Evolutionary conservation across 2,113 vertebrate species (phyloP).

Genomic region (Zonotrichia leucophrys): DNA sequence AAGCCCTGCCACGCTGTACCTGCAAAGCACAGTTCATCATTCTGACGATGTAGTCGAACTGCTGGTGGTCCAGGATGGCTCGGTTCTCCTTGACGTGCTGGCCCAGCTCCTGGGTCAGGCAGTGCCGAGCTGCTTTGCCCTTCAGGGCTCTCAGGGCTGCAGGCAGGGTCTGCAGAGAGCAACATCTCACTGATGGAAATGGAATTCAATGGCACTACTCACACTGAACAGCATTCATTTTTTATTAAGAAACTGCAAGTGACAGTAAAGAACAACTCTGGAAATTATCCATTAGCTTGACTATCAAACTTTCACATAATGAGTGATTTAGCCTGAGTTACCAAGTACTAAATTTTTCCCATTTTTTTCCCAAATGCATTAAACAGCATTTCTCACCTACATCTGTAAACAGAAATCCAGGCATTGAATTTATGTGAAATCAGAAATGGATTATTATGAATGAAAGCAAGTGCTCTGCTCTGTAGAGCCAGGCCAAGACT

Average conservation of each 20-base stretch:
- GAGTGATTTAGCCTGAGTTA: background rate
- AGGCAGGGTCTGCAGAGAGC: constrained; percentile 84
- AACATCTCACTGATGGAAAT: background rate
- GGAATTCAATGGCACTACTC: background rate
- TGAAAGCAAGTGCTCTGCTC: background rate
- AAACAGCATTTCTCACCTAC: background rate
- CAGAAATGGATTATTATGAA: background rate
- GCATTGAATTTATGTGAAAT: background rate
- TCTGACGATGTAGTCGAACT: constrained; percentile 94
- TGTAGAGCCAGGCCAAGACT: background rate
- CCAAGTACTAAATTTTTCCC: background rate
- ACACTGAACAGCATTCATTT: background rate
- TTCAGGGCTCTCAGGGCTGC: constrained; percentile 94
- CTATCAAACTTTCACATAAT: background rate
- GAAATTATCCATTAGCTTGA: background rate
- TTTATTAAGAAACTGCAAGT: background rate
- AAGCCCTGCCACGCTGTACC: constrained; percentile 69
- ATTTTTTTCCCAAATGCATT: background rate
- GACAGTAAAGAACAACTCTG: background rate
- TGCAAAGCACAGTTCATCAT: constrained; percentile 99
- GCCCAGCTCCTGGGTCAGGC: constrained; percentile 90
- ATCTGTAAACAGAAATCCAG: background rate
- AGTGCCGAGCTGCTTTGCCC: constrained; percentile 92
- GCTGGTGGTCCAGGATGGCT: constrained; percentile 94
- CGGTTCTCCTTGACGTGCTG: constrained; percentile 93